These are phyloP conservation scores for Aphidius gifuensis DNA, from an alignment of 1,140 invertebrate species.

Conservation along the genomic window DNA sequence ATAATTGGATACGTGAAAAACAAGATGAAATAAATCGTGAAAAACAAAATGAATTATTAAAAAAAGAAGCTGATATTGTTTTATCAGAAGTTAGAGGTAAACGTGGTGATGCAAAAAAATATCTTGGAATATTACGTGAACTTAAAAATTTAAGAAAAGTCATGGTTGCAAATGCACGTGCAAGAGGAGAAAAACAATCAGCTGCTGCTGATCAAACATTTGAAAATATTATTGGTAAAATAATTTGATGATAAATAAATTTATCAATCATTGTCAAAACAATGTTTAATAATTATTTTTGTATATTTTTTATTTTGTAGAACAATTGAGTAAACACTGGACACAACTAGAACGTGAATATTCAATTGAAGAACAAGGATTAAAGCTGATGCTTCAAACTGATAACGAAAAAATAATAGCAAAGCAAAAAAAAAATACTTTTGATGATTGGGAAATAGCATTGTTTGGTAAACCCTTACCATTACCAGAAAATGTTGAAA, in stretches of 20 bases:
- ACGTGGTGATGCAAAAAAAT: slow-evolving; percentile 65
- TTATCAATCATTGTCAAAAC: slow-evolving; percentile 14
- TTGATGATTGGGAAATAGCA: slow-evolving; percentile 43
- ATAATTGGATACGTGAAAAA: slow-evolving; percentile 63
- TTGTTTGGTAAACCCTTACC: slow-evolving; percentile 42
- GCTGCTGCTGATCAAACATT: slow-evolving; percentile 47
- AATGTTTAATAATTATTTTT: slow-evolving; percentile 17
- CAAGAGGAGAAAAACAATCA: slow-evolving; percentile 60
- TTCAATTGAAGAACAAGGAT: slow-evolving; percentile 47
- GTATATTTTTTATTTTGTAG: slow-evolving; percentile 30
- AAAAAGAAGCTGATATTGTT: slow-evolving; percentile 66
- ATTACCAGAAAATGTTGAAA: slow-evolving; percentile 35
- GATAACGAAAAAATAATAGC: slow-evolving; percentile 45
- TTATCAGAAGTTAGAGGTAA: slow-evolving; percentile 67
- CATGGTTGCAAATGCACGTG: slow-evolving; percentile 59
- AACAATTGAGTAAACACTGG: slow-evolving; percentile 46
- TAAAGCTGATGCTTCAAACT: slow-evolving; percentile 49
- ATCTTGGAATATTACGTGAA: slow-evolving; percentile 60
- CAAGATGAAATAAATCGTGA: slow-evolving; percentile 61
- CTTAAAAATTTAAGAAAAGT: slow-evolving; percentile 63
- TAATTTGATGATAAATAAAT: slow-evolving; percentile 3
- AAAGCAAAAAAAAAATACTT: slow-evolving; percentile 41
- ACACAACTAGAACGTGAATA: slow-evolving; percentile 43
- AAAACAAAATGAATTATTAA: slow-evolving; percentile 65
- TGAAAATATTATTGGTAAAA: slow-evolving; percentile 45